Base-by-base conservation (phyloP, 2,888 invertebrate genomes). In the Taphrorychus bicolor region DNA sequence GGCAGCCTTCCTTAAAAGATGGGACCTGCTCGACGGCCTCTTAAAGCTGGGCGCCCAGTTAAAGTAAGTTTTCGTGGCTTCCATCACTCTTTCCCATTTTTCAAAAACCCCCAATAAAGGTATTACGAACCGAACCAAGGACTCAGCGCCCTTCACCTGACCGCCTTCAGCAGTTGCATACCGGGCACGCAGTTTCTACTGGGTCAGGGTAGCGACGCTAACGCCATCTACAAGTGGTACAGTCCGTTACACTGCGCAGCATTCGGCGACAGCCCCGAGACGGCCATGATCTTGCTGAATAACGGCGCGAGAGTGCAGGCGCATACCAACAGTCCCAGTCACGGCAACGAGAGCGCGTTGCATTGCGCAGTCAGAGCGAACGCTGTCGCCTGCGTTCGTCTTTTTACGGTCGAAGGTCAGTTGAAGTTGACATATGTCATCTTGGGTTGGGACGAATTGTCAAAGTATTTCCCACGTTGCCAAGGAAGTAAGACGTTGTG, bases 211-310 rank as follows among this genome's bases (percentile, higher is more conserved):
- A 86, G 87, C 72, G 89, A 90, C 75, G 87, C 91, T 5, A 90
- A 91, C 82, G 85, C 87, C 57, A 86, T 88, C 77, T 87, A 87
- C 66, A 89, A 90, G 79, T 88, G 89, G 74, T 91, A 91, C 79
- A 91, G 91, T 51, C 94, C 95, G 0, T 85, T 96, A 66, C 95
- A 97, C 81, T 94, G 93, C 79, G 93, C 95, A 11, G 94, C 95
- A 24, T 94, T 94, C 82, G 93, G 95, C 11, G 93, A 95, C 78
- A 90, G 94, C 70, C 87, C 90, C 59, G 89, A 91, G 76, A 93
- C 93, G 11, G 91, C 92, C 61, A 89, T 89, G 81, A 87, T 93
- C 77, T 86, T 96, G 68, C 86, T 95, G 70, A 87, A 87, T 70
- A 87, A 87, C 71, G 91, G 90, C 17, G 89, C 93, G 59, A 86